phyloP scores from a whole-genome alignment of 2,888 invertebrate species.

The Melanchra persicariae region DNA sequence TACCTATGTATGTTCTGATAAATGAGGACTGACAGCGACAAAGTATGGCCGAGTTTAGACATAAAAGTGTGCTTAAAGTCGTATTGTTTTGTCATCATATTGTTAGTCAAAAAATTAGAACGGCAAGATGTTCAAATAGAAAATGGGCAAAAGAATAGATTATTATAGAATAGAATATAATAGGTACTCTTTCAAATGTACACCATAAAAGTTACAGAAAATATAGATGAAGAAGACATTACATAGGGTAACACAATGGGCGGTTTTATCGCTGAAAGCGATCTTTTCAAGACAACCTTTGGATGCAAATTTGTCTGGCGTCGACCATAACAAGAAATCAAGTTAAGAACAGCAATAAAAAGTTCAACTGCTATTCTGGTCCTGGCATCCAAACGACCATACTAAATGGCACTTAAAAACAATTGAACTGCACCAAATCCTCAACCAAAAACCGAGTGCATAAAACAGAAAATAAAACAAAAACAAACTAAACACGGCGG shows the following conservation, averaged over 20 bases:
- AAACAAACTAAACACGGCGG: conserved; percentile 28
- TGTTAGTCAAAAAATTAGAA: too few relatives aligned
- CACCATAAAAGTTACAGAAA: too few relatives aligned
- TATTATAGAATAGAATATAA: too few relatives aligned
- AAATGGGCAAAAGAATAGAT: too few relatives aligned
- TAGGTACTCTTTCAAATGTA: too few relatives aligned
- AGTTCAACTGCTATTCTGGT: neutral
- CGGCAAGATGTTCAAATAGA: too few relatives aligned
- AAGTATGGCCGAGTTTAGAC: neutral
- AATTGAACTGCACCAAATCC: conserved; percentile 5
- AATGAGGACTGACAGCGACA: conserved; percentile 1
- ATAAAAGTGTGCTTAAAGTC: neutral
- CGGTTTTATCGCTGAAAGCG: too few relatives aligned
- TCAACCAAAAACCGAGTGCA: neutral
- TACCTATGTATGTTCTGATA: conserved; percentile 13
- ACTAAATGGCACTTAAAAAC: neutral
- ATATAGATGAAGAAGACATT: too few relatives aligned
- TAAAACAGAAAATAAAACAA: conserved; percentile 17
- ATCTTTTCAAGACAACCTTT: too few relatives aligned
- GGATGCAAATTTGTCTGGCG: too few relatives aligned
- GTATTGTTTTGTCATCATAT: neutral
- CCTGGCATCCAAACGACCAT: neutral
- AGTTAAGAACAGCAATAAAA: neutral
- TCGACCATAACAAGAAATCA: neutral
- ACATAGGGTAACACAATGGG: too few relatives aligned